phyloP scores from a whole-genome alignment of 2,113 vertebrate genomes.

The Cyanoderma ruficeps region DNA sequence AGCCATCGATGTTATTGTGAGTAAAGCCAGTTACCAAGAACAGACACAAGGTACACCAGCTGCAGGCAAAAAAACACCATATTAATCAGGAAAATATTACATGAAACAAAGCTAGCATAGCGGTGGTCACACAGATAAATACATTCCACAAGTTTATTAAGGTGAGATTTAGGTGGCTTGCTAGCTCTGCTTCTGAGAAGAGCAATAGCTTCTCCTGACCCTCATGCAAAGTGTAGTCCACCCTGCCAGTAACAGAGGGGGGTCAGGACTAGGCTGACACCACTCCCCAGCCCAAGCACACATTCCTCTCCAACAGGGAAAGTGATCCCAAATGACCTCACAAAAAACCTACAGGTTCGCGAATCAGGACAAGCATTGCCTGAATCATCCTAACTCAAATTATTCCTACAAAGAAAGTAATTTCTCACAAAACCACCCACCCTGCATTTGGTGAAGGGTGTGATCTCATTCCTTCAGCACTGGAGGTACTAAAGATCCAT shows the following conservation, averaged over 20 bases:
- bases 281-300: background rate
- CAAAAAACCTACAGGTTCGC: background rate
- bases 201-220: background rate
- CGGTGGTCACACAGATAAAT: background rate
- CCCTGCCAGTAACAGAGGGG: background rate
- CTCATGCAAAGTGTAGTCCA: background rate
- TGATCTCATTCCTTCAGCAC: background rate
- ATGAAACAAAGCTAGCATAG: background rate
- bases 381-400: background rate
- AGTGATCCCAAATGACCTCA: background rate
- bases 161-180: background rate
- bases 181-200: background rate
- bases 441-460: background rate
- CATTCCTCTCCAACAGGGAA: background rate
- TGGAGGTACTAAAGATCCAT: background rate
- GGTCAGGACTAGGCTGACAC: background rate
- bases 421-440: background rate
- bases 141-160: background rate
- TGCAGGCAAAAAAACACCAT: background rate
- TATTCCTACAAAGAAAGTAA: background rate
- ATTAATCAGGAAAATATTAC: background rate
- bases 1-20: background rate
- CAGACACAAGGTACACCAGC: background rate
- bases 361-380: background rate
- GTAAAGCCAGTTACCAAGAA: background rate